phyloP scores from a whole-genome alignment of 2,888 invertebrate genomes.

The Cheilosia variabilis region DNA sequence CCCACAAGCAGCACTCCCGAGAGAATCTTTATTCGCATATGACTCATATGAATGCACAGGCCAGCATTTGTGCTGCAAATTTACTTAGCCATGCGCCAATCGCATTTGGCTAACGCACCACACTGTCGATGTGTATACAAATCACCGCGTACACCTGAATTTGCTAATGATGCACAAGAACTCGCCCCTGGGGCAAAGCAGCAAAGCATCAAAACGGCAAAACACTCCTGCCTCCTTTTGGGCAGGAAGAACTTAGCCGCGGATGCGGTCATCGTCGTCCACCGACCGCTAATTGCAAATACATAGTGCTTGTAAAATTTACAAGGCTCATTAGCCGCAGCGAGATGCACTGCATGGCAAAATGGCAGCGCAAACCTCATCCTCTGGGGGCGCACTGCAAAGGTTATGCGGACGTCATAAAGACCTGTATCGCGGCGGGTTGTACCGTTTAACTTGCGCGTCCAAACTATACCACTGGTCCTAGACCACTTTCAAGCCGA shows the following conservation, averaged over 20 bases:
- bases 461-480: slow-evolving; percentile 39
- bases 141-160: slow-evolving; percentile 69
- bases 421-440: slow-evolving; percentile 65
- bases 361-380: slow-evolving; percentile 62
- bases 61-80: slow-evolving; percentile 37
- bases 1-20: background rate
- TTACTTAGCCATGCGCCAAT: slow-evolving; percentile 59
- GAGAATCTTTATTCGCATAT: slow-evolving; percentile 8
- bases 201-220: background rate
- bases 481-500: slow-evolving; percentile 30
- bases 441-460: slow-evolving; percentile 67
- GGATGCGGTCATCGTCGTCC: slow-evolving; percentile 23
- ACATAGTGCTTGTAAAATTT: slow-evolving; percentile 73
- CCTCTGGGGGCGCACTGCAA: slow-evolving; percentile 20
- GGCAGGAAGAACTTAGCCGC: background rate
- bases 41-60: slow-evolving; percentile 33
- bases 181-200: slow-evolving; percentile 51
- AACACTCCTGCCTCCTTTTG: slow-evolving; percentile 8
- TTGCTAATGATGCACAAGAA: slow-evolving; percentile 67
- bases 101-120: slow-evolving; percentile 50
- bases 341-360: slow-evolving; percentile 53
- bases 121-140: slow-evolving; percentile 49
- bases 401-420: slow-evolving; percentile 70
- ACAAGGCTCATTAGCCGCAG: slow-evolving; percentile 71
- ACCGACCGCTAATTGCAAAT: slow-evolving; percentile 70